Evolutionary conservation across 2,888 invertebrate genomes (phyloP).

Genomic region (Plagodis dolabraria): DNA sequence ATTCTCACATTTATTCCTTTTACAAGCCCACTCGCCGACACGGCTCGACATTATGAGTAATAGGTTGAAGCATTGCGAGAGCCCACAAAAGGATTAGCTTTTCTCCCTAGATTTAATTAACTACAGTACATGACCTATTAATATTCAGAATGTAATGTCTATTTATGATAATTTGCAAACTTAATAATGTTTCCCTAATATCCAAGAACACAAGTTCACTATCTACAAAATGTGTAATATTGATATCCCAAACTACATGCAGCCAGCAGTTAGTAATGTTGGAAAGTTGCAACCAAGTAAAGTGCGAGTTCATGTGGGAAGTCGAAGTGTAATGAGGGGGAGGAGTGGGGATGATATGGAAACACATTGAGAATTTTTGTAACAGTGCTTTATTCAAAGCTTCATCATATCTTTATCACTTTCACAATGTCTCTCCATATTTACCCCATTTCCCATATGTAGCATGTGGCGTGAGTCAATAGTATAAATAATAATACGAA

Average conservation of each 20-base stretch:
- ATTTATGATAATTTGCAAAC: no score
- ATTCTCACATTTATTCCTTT: neutral
- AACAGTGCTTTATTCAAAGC: slow-evolving; percentile 88
- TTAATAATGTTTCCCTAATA: no score
- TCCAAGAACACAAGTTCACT: no score
- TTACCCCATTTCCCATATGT: slow-evolving; percentile 88
- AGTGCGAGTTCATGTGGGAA: slow-evolving; percentile 5
- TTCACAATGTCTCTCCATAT: slow-evolving; percentile 89
- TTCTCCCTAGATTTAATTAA: neutral
- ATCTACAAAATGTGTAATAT: neutral
- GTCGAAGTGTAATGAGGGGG: slow-evolving; percentile 42
- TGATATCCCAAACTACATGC: slow-evolving; percentile 1
- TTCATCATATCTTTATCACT: slow-evolving; percentile 84
- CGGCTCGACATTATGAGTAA: slow-evolving; percentile 2
- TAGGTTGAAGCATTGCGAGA: slow-evolving; percentile 16
- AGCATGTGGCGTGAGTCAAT: slow-evolving; percentile 82
- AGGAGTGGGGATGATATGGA: slow-evolving; percentile 83
- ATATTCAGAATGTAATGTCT: no score
- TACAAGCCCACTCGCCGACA: slow-evolving; percentile 15
- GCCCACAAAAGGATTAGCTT: neutral
- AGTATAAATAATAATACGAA: slow-evolving; percentile 67
- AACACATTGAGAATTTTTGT: slow-evolving; percentile 88
- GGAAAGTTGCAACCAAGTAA: neutral
- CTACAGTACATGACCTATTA: no score
- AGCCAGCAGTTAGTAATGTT: slow-evolving; percentile 3